Evolutionary conservation across 2,113 vertebrate genomes (phyloP).

Genomic region (Sinocyclocheilus grahami): DNA sequence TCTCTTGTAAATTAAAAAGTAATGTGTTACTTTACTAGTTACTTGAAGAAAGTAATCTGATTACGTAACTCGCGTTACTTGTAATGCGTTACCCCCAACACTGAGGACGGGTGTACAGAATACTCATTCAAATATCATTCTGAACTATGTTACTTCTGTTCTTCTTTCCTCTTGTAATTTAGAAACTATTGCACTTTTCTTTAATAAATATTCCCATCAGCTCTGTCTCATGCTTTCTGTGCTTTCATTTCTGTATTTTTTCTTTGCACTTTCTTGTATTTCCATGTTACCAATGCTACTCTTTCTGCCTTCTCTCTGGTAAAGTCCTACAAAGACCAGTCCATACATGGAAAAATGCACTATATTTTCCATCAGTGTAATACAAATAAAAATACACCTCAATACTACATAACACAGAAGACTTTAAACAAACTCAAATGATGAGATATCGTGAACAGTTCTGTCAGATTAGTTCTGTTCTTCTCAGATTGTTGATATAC

Average conservation of each 20-base stretch:
- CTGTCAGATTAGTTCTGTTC: neutral
- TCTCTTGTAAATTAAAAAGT: too few species aligned
- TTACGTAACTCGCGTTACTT: too few species aligned
- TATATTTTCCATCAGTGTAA: neutral
- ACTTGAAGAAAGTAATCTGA: too few species aligned
- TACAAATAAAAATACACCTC: neutral
- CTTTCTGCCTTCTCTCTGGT: neutral
- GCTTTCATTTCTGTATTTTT: constrained; percentile 27
- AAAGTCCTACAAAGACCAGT: neutral
- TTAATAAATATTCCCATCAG: constrained; percentile 86
- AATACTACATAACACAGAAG: neutral
- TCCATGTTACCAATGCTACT: too few species aligned
- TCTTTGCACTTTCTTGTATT: neutral
- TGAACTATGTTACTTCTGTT: neutral
- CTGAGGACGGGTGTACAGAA: neutral
- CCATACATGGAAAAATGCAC: too few species aligned
- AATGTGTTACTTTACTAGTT: too few species aligned
- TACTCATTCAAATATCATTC: neutral
- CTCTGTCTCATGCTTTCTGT: constrained; percentile 60
- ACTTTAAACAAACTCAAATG: neutral
- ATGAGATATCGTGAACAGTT: neutral
- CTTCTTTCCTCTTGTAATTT: constrained; percentile 59
- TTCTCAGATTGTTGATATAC: neutral
- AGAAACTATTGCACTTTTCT: constrained; percentile 70
- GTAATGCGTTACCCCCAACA: too few species aligned